Evolutionary conservation across 2,797 vertebrate species (phyloP).

Genomic region (Onychomys arenicola): DNA sequence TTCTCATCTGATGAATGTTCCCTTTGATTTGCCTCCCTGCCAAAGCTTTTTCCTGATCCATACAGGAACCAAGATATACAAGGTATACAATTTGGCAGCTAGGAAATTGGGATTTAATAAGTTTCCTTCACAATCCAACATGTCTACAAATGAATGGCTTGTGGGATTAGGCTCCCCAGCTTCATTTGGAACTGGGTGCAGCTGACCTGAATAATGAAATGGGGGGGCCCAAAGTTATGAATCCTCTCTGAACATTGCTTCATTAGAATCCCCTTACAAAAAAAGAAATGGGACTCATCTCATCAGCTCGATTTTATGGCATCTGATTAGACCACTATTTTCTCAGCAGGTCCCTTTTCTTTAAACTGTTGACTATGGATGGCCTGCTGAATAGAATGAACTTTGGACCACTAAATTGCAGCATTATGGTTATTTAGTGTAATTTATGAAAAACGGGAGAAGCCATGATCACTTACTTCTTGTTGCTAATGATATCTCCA

Average conservation of each 20-base stretch:
- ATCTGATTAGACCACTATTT: conserved; percentile 99
- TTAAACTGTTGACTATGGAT: conserved; percentile 99
- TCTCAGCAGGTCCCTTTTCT: conserved; percentile 97
- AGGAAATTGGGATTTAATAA: conserved; percentile 87
- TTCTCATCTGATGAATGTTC: conserved; percentile 63
- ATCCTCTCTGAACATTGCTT: conserved; percentile 90
- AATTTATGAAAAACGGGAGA: conserved; percentile 95
- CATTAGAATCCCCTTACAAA: conserved; percentile 94
- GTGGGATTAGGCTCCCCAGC: conserved; percentile 92
- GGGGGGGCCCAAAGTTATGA: conserved; percentile 92
- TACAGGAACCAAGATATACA: conserved; percentile 71
- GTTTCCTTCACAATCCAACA: conserved; percentile 83
- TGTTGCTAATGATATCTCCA: conserved; percentile 90
- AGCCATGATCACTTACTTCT: conserved; percentile 90
- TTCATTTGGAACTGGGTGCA: conserved; percentile 94
- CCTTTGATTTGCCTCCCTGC: conserved; percentile 68
- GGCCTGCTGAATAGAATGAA: conserved; percentile 95
- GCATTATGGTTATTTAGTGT: conserved; percentile 99
- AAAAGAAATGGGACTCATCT: conserved; percentile 93
- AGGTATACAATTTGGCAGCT: conserved; percentile 75
- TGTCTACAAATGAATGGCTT: conserved; percentile 93
- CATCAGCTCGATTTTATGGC: conserved; percentile 97
- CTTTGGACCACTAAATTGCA: conserved; percentile 97
- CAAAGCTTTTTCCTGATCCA: conserved; percentile 73
- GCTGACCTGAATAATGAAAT: conserved; percentile 97